Evolutionary conservation across 2,113 vertebrate genomes (phyloP).

Genomic region (Heloderma charlesbogerti): DNA sequence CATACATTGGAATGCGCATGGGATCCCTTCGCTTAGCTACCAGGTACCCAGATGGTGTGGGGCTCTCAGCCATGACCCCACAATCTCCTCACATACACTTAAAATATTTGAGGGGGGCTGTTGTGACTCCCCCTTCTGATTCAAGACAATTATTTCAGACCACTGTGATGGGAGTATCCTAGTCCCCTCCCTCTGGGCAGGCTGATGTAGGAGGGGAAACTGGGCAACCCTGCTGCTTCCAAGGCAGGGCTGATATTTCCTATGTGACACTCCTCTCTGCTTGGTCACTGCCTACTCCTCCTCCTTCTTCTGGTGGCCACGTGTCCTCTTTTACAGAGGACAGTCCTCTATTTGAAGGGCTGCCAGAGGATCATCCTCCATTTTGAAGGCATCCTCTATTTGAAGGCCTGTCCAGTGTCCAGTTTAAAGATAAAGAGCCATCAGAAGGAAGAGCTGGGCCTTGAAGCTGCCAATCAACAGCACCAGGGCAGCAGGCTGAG

Average conservation of each 20-base stretch:
- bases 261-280: background rate
- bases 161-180: background rate
- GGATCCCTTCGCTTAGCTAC: background rate
- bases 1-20: no score
- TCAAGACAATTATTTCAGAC: background rate
- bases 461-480: no score
- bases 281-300: no score
- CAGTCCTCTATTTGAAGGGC: no score
- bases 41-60: background rate
- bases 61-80: background rate
- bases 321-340: background rate
- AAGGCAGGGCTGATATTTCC: background rate
- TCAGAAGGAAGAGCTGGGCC: no score
- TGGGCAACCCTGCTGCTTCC: background rate
- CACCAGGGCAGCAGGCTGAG: no score
- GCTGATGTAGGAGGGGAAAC: background rate
- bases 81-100: background rate
- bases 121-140: background rate
- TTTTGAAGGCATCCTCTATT: no score
- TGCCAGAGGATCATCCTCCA: no score
- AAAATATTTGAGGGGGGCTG: background rate
- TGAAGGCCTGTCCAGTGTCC: no score
- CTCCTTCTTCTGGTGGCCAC: background rate
- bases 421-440: no score
- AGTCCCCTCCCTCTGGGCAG: background rate